Evolutionary conservation across 2,888 invertebrate species (phyloP).

Genomic region (Agrotis puta): DNA sequence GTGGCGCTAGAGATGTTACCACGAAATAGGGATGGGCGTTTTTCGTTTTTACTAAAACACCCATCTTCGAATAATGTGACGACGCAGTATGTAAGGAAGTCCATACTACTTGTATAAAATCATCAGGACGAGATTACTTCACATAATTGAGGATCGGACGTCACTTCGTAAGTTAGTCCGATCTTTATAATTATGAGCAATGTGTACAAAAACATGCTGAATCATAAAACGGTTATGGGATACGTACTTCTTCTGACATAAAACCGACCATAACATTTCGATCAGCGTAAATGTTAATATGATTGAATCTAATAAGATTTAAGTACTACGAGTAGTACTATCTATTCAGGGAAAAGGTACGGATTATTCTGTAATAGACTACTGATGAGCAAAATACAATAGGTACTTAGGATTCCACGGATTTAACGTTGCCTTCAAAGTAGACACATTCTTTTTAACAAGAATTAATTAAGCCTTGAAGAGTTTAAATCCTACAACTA

Average conservation of each 20-base stretch:
- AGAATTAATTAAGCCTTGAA: neutral
- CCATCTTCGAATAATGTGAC: no score
- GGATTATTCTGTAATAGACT: neutral
- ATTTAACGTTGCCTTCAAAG: neutral
- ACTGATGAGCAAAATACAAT: neutral
- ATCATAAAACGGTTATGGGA: neutral
- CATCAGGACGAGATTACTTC: no score
- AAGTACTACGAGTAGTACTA: neutral
- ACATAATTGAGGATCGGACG: no score
- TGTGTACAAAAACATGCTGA: neutral
- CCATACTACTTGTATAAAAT: no score
- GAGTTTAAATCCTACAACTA: slow-evolving; percentile 5
- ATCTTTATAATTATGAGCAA: neutral
- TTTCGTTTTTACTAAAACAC: no score
- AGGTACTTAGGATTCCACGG: neutral
- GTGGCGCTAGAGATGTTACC: no score
- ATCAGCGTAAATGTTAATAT: neutral
- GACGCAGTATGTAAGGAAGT: no score
- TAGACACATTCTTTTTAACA: neutral
- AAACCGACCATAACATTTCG: neutral
- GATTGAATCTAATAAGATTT: neutral
- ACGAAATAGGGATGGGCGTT: no score
- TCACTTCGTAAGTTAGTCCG: no score
- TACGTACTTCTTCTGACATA: neutral
- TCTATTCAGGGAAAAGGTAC: neutral